Evolutionary conservation across 2,113 vertebrate genomes (phyloP), one percentile per base, ranked within the genome.

Genomic region (Glareola pratincola): DNA sequence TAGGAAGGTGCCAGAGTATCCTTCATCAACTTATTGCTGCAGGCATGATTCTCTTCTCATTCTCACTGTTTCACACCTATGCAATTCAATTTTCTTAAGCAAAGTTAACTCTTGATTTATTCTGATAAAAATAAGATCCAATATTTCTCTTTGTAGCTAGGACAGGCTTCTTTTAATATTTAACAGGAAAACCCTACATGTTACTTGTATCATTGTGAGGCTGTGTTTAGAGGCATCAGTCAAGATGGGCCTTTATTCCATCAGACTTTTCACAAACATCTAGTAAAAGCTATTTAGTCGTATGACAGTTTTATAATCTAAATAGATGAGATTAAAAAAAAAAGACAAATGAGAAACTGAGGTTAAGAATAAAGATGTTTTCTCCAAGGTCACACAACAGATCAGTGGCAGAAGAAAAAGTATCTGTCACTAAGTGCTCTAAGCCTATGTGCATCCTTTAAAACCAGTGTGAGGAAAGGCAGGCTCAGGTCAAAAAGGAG

Each of bases 21-120:
- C 85, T 90, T 90, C 95, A 93, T 93, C 72, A 95, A 14, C 9
- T 86, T 92, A 71, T 12, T 91, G 90, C 85, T 91, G 73, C 76
- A 77, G 53, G 64, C 24, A 0, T 57, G 83, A 84, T 78, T 95
- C 27, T 81, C 29, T 78, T 92, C 60, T 84, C 83, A 29, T 74
- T 95, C 92, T 92, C 10, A 12, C 59, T 68, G 41, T 81, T 91
- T 94, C 85, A 86, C 68, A 93, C 51, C 75, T 93, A 71, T 54
- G 64, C 53, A 80, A 92, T 68, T 90, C 71, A 83, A 77, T 92
- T 88, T 90, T 85, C 63, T 81, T 77, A 79, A 92, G 41, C 4
- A 0, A 93, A 80, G 54, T 63, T 90, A 86, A 77, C 54, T 80
- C 74, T 36, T 93, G 75, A 93, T 94, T 92, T 94, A 80, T 66